Conservation (phyloP, 2,888 invertebrate genomes). For the Colletes collaris region DNA sequence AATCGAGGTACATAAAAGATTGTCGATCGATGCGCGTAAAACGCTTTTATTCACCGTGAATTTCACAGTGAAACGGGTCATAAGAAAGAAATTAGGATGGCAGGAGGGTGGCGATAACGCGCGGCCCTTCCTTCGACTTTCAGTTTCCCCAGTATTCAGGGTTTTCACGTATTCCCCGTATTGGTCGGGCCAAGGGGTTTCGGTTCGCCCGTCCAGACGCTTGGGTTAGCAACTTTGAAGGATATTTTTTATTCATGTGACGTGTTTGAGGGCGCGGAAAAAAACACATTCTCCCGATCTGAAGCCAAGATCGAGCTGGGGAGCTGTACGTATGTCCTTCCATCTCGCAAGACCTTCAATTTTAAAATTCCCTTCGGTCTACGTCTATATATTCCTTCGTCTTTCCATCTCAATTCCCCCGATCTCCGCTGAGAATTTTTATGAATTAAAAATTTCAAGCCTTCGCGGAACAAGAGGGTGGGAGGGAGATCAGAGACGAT, state of each 20-base stretch:
- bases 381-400: constrained; percentile 12
- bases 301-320: constrained; percentile 59
- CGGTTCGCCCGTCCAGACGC: constrained; percentile 64
- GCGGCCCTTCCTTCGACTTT: constrained; percentile 29
- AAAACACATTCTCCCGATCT: constrained; percentile 80
- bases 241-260: constrained; percentile 83
- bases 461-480: background rate
- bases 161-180: constrained; percentile 51
- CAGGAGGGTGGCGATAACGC: constrained; percentile 27
- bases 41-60: constrained; percentile 5
- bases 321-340: constrained; percentile 52
- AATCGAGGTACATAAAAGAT: background rate
- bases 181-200: constrained; percentile 50
- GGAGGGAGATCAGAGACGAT: no score
- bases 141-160: constrained; percentile 56
- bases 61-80: constrained; percentile 27
- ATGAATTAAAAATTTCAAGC: constrained; percentile 39
- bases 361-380: constrained; percentile 68
- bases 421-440: constrained; percentile 28
- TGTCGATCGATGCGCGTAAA: background rate
- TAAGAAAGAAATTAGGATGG: constrained; percentile 35
- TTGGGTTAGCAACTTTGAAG: constrained; percentile 80
- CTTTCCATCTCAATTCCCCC: constrained; percentile 15
- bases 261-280: constrained; percentile 81
- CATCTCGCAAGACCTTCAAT: constrained; percentile 63